phyloP scores from a whole-genome alignment of 2,113 vertebrate species.

The Rhodinocichla rosea region DNA sequence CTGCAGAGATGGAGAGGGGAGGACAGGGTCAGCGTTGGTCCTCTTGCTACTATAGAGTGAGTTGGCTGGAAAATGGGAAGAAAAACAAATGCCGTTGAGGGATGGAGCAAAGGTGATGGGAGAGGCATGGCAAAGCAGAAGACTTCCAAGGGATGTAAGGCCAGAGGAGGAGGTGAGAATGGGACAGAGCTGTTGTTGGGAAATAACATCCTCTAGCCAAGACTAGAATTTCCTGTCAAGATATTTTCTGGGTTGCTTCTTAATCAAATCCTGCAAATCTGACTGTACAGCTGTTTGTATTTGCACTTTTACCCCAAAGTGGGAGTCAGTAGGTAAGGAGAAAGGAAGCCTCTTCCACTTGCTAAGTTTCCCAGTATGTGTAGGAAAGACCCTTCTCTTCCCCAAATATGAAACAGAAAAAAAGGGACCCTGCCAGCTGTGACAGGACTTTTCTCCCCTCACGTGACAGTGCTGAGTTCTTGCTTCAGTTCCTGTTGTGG shows the following conservation, averaged over 20 bases:
- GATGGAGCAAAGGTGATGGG: background rate
- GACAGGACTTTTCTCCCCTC: background rate
- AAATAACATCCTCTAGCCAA: background rate
- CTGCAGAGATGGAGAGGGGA: background rate
- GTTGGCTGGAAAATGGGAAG: background rate
- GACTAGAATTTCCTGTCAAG: background rate
- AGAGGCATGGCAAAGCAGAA: background rate
- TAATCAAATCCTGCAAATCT: background rate
- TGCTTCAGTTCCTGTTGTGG: background rate
- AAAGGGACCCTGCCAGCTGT: background rate
- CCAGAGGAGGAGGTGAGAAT: background rate
- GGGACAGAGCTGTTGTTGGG: background rate
- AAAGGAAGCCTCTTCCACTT: background rate
- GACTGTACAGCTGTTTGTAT: background rate
- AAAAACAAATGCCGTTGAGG: background rate
- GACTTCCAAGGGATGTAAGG: background rate
- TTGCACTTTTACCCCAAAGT: background rate
- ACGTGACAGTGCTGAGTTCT: background rate
- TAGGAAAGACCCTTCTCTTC: background rate
- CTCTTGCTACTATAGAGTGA: background rate
- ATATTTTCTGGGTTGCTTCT: background rate
- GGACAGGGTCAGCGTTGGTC: background rate
- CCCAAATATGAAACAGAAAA: background rate
- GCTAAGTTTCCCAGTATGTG: background rate
- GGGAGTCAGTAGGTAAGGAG: background rate